phyloP scores from a whole-genome alignment of 2,113 vertebrate species.

The Aepyceros melampus region DNA sequence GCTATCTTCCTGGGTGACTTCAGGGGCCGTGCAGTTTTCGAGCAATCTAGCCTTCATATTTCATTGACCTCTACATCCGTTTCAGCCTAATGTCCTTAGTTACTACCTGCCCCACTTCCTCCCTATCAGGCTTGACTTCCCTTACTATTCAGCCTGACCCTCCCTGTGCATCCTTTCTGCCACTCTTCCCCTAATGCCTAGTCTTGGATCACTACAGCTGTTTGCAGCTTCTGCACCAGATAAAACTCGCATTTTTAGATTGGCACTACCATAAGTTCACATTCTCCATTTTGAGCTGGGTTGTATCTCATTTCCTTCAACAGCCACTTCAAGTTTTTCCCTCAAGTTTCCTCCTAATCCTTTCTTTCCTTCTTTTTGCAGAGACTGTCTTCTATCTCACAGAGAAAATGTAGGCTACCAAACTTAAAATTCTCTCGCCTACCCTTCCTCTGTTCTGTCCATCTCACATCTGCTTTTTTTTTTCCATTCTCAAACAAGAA shows the following conservation, averaged over 20 bases:
- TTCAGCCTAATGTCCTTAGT: not conserved
- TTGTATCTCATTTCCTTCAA: not conserved
- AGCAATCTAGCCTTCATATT: not conserved
- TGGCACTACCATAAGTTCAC: not conserved
- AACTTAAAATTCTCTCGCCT: not conserved
- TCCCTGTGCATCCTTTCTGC: not conserved
- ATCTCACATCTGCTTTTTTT: not conserved
- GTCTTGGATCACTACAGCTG: not conserved
- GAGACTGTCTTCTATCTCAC: not conserved
- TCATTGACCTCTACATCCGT: not conserved
- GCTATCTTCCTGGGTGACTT: not conserved
- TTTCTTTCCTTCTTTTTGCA: not conserved
- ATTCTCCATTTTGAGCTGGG: not conserved
- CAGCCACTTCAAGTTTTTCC: not conserved
- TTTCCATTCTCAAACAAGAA: not conserved
- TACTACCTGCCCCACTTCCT: not conserved
- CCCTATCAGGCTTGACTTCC: not conserved
- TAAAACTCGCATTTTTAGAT: not conserved
- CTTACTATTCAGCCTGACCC: not conserved
- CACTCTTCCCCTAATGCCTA: not conserved
- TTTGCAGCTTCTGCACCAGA: not conserved
- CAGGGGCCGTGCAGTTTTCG: not conserved
- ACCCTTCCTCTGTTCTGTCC: not conserved
- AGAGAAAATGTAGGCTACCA: not conserved
- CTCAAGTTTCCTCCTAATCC: not conserved